These are phyloP conservation scores for Aspidapion aeneum DNA, from an alignment of 2,888 invertebrate species.

Conservation along the genomic window DNA sequence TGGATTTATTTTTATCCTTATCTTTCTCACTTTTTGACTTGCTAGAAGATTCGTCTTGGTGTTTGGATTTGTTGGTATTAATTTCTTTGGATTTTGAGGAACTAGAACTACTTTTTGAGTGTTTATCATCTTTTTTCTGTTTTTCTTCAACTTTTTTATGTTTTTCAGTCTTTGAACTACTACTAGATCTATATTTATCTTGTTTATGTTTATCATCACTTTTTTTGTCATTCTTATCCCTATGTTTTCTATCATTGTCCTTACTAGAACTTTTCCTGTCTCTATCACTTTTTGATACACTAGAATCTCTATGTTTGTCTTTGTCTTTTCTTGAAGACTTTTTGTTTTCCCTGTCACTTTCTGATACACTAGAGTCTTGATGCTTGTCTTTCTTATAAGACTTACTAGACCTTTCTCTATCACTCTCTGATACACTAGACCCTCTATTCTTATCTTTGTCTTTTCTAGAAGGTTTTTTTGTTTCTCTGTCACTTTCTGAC, in stretches of 20 bases:
- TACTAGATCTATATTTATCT: slow-evolving; percentile 6
- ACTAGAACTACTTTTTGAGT: slow-evolving; percentile 6
- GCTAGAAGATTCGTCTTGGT: background rate
- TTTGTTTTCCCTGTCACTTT: background rate
- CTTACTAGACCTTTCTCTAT: background rate
- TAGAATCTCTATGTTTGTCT: background rate
- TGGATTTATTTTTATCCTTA: background rate
- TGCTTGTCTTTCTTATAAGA: no score
- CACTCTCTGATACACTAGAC: background rate
- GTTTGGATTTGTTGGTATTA: background rate
- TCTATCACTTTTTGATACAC: background rate
- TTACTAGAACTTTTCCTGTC: background rate
- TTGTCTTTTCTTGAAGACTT: background rate
- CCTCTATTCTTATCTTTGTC: background rate
- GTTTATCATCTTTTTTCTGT: slow-evolving; percentile 6
- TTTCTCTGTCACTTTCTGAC: background rate
- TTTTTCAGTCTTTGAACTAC: no score
- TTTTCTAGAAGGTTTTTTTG: background rate
- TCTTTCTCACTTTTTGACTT: slow-evolving; percentile 3
- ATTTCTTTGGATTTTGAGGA: background rate
- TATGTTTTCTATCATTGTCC: no score
- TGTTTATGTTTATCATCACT: slow-evolving; percentile 5
- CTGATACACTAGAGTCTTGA: background rate
- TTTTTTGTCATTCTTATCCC: no score
- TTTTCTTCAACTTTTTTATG: no score